A percentile compares a stretch with the other conserved stretches of the same genome.
phyloP scores from a whole-genome alignment of 2,797 vertebrate genomes.

The Brachyalestes nurse region DNA sequence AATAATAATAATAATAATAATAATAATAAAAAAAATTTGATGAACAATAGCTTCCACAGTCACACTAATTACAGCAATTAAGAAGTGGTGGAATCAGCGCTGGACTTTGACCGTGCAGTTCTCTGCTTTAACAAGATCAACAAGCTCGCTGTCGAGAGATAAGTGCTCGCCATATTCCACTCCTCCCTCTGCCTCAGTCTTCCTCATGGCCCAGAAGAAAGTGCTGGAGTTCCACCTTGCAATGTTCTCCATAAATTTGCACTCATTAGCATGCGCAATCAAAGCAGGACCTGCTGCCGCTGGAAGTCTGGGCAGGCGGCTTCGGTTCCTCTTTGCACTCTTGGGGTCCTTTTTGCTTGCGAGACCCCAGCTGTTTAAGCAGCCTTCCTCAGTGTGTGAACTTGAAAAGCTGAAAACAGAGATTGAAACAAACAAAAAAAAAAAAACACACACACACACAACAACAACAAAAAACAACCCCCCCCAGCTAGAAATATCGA shows the following conservation, averaged over 20 bases:
- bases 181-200: slow-evolving; percentile 5
- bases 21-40: no score
- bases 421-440: slow-evolving; percentile 16
- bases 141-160: slow-evolving; percentile 8
- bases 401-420: slow-evolving; percentile 6
- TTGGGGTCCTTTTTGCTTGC: slow-evolving; percentile 17
- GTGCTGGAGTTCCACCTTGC: slow-evolving; percentile 20
- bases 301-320: slow-evolving; percentile 16
- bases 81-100: slow-evolving; percentile 4
- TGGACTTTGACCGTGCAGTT: neutral
- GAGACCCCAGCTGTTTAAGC: slow-evolving; percentile 42
- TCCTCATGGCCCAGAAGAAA: slow-evolving; percentile 20
- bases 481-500: neutral
- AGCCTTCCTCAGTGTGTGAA: slow-evolving; percentile 21
- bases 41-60: no score
- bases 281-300: slow-evolving; percentile 19
- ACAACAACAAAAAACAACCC: no score
- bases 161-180: slow-evolving; percentile 9
- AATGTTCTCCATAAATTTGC: slow-evolving; percentile 40
- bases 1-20: no score
- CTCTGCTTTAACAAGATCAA: slow-evolving; percentile 35
- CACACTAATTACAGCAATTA: neutral
- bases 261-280: slow-evolving; percentile 40
- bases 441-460: neutral
- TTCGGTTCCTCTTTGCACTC: slow-evolving; percentile 16